These are phyloP conservation scores for Xiphophorus maculatus DNA, from an alignment of 2,113 vertebrate genomes.

Conservation along the genomic window DNA sequence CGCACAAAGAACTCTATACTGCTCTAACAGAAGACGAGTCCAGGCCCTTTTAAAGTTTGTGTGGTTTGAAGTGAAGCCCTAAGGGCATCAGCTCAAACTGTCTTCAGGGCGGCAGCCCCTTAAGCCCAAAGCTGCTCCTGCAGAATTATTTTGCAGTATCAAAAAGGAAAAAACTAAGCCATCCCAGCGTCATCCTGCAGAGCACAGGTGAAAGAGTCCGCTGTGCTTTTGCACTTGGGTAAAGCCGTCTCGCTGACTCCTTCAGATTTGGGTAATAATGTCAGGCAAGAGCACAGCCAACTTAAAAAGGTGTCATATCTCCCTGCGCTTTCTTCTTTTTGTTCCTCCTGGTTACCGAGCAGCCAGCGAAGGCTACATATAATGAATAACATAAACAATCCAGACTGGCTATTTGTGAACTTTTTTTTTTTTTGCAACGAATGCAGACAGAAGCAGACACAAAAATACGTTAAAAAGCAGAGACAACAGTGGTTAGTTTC, in stretches of 20 bases:
- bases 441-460: slow-evolving; percentile 24
- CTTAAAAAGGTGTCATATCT: slow-evolving; percentile 33
- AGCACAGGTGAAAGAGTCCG: slow-evolving; percentile 56
- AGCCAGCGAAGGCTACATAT: slow-evolving; percentile 13
- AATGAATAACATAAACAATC: slow-evolving; percentile 46
- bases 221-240: background rate
- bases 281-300: slow-evolving; percentile 47
- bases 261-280: slow-evolving; percentile 37
- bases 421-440: slow-evolving; percentile 11
- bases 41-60: slow-evolving; percentile 43
- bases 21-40: slow-evolving; percentile 35
- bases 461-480: slow-evolving; percentile 9
- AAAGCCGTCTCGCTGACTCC: slow-evolving; percentile 14
- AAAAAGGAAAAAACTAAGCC: slow-evolving; percentile 3
- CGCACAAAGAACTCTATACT: slow-evolving; percentile 25
- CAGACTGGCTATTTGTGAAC: slow-evolving; percentile 30
- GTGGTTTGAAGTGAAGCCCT: slow-evolving; percentile 55
- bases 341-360: slow-evolving; percentile 1
- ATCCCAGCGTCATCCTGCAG: slow-evolving; percentile 6
- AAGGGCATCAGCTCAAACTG: slow-evolving; percentile 55
- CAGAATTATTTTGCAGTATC: slow-evolving; percentile 43
- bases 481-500: slow-evolving; percentile 20
- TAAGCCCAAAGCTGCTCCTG: slow-evolving; percentile 51
- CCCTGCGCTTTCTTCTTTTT: slow-evolving; percentile 10
- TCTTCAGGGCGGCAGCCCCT: slow-evolving; percentile 42